These are phyloP conservation scores for Melierax canorus DNA, from an alignment of 2,113 vertebrate species.

Conservation along the genomic window DNA sequence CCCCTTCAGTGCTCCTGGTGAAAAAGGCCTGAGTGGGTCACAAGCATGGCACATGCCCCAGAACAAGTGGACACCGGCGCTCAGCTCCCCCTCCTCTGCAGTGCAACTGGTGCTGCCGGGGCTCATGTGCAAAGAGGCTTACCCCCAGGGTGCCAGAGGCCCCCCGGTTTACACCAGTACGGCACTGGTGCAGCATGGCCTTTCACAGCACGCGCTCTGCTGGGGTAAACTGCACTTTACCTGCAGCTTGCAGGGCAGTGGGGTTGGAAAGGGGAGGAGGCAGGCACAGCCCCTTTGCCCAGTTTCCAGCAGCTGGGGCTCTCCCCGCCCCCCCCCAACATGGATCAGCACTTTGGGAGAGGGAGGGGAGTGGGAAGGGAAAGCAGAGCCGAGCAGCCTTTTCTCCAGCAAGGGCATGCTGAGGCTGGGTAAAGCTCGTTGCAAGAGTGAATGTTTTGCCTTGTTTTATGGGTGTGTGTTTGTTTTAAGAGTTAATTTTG, in stretches of 20 bases:
- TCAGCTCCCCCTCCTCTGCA: not conserved
- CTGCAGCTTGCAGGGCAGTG: not conserved
- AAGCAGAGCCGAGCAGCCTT: not conserved
- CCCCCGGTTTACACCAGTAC: not conserved
- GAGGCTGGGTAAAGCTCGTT: not conserved
- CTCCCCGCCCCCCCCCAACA: rapidly evolving
- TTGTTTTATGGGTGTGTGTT: not conserved
- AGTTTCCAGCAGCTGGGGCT: not conserved
- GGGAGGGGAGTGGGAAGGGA: not conserved
- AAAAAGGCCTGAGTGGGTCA: not conserved
- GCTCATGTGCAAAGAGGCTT: not conserved
- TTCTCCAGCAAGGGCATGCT: not conserved
- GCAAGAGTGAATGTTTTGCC: not conserved
- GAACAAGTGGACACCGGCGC: rapidly evolving
- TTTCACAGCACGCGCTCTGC: not conserved
- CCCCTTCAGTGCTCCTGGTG: not conserved
- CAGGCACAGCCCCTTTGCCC: not conserved
- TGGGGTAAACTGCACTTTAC: not conserved
- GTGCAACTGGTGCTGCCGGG: not conserved
- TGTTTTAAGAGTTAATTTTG: not conserved
- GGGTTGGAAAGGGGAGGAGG: not conserved
- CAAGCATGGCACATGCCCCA: not conserved
- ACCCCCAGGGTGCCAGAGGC: rapidly evolving
- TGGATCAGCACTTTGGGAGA: not conserved
- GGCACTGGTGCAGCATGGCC: not conserved